A percentile compares a stretch with the other conserved stretches of the same genome.
Conservation (phyloP, 2,797 vertebrate genomes). For the Allobates femoralis region DNA sequence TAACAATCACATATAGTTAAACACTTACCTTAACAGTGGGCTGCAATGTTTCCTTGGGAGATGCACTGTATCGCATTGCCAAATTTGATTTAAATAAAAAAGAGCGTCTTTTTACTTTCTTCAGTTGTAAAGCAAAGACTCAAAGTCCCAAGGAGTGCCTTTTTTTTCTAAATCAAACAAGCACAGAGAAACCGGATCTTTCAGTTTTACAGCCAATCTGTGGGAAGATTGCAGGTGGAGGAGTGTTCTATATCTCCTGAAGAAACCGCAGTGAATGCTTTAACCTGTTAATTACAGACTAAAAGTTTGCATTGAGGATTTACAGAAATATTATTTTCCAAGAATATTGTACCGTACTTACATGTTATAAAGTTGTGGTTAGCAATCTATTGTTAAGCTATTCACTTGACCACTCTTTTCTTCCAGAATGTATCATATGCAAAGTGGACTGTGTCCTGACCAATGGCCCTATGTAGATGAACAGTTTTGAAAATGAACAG, state of each 20-base stretch:
- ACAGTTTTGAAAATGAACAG: too few species aligned
- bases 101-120: conserved; percentile 4
- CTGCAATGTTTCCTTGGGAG: neutral
- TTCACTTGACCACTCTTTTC: too few species aligned
- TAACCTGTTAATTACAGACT: conserved; percentile 21
- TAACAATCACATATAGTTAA: neutral
- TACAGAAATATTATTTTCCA: neutral
- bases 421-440: too few species aligned
- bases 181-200: conserved; percentile 54
- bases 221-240: conserved; percentile 29
- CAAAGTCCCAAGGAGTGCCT: conserved; percentile 17
- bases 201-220: conserved; percentile 53
- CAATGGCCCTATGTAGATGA: too few species aligned
- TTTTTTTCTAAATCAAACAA: conserved; percentile 8
- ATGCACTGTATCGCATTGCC: neutral
- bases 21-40: conserved; percentile 18
- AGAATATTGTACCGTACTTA: neutral
- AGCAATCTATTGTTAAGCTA: too few species aligned
- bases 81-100: conserved; percentile 4
- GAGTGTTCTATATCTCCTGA: conserved; percentile 35
- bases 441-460: too few species aligned
- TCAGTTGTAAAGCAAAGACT: neutral
- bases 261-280: conserved; percentile 6
- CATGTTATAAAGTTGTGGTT: neutral
- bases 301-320: neutral